Base-by-base conservation (phyloP, 1,140 invertebrate genomes). In the Hirudo medicinalis region DNA sequence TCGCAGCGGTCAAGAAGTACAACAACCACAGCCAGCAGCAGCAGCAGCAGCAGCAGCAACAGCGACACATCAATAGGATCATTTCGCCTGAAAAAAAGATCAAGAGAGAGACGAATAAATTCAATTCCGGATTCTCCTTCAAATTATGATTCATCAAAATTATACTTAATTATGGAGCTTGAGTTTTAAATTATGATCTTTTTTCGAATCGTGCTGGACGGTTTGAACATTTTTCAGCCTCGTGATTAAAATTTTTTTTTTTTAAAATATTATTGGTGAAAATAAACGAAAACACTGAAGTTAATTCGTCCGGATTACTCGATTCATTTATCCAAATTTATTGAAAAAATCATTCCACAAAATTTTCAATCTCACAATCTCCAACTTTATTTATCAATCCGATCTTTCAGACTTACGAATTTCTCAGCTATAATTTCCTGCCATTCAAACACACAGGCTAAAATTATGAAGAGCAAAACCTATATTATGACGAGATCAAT, bases 1-100 rank as follows among this genome's bases (percentile, higher is more conserved):
- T 63, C 22, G 22, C 57, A 2, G 29, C 57, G 9, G 57, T 15
- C 9, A 63, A 63, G 29, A 63, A 63, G 20, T 63, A 63, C 57
- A 63, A 63, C 57, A 22, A 63, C 8, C 57, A 63, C 22, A 63
- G 22, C 19, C 22, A 63, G 15, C 29, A 63, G 17, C 57, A 63
- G 19, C 57, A 63, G 17, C 57, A 63, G 19, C 57, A 63, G 17
- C 29, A 63, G 29, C 29, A 32, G 2, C 29, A 63, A 19, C 29
- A 63, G 17, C 57, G 29, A 63, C 57, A 63, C 29, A 63, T 25
- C 29, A 63, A 63, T 63, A 63, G 29, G 11, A 25, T 63, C 29
- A 63, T 25, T 63, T 63, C 22, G 22, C 29, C 57, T 11, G 29
- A 63, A 6, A 63, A 25, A 63, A 63, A 63, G 29, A 63, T 63